Base-by-base conservation (phyloP, 2,888 invertebrate genomes). In the Tipula helvola region DNA sequence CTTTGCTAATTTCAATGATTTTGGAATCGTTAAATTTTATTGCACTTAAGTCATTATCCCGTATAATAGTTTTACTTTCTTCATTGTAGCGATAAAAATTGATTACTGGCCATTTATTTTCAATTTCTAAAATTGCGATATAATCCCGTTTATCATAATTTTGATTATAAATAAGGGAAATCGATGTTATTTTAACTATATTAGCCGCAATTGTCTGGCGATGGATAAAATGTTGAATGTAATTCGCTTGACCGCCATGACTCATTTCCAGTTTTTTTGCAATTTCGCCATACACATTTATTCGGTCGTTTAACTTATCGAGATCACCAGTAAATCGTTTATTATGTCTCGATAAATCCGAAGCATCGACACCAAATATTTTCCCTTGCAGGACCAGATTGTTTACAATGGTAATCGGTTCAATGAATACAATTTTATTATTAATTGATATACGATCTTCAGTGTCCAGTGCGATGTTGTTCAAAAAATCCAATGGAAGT, bases 201-300 rank as follows among this genome's bases (percentile, higher is more conserved):
- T 88, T 87, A 1, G 89, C 87, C 0, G 87, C 84, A 3, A 91
- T 84, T 12, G 88, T 88, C 87, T 91, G 91, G 5, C 89, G 88
- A 2, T 90, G n/a, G 39, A 88, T 88, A 87, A 91, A 90, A 87
- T 89, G 89, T 13, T 89, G 88, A 57, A 91, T 87, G 52, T 89
- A 89, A 87, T 88, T 88, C 85, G 88, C 1, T 47, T 87, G 10
- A 87, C 87, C 88, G 90, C 88, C 88, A 47, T 36, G 42, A 85
- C 18, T 18, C 7, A 16, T 10, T 41, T 85, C 16, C 8, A 85
- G 10, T 16, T n/a, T 5, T 16, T 41, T 85, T 42, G 18, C 16
- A 16, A 42, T 52, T 52, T 47, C 86, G 13, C 36, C 36, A 36
- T 36, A 86, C 12, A 52, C n/a, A 12, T 52, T 13, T 52, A 86